Conservation (phyloP, 2,113 vertebrate species). For the Anoura caudifer region DNA sequence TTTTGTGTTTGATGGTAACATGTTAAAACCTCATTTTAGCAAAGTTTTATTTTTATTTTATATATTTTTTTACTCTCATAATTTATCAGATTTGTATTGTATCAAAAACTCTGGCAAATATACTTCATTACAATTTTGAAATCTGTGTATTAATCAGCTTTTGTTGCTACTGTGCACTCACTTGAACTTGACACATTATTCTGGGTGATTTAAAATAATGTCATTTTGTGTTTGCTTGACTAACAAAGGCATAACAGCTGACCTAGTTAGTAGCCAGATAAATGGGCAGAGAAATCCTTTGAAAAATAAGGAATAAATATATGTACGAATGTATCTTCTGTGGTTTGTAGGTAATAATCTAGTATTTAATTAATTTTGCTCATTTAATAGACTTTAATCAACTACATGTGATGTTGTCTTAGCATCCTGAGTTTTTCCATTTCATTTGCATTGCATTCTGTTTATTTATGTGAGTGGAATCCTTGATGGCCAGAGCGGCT, state of each 20-base stretch:
- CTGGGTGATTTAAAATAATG: not conserved
- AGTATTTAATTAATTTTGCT: not conserved
- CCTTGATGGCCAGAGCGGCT: not conserved
- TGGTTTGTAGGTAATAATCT: not conserved
- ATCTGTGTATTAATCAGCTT: not conserved
- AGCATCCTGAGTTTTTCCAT: not conserved
- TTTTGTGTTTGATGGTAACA: not conserved
- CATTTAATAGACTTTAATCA: not conserved
- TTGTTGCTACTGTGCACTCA: not conserved
- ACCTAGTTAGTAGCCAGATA: not conserved
- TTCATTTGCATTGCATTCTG: not conserved
- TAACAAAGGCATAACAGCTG: not conserved
- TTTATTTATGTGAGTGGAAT: not conserved
- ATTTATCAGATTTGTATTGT: not conserved
- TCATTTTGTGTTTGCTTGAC: not conserved
- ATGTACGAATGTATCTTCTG: not conserved
- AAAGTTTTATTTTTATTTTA: slow-evolving; percentile 1
- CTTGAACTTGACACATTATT: slow-evolving; percentile 9
- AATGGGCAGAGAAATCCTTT: not conserved
- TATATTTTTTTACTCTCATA: not conserved
- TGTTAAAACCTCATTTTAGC: slow-evolving; percentile 12
- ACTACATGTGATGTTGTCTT: not conserved
- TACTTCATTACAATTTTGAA: not conserved
- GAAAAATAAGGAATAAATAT: not conserved
- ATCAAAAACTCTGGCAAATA: not conserved